phyloP scores from a whole-genome alignment of 2,113 vertebrate species.

The Salvator merianae region DNA sequence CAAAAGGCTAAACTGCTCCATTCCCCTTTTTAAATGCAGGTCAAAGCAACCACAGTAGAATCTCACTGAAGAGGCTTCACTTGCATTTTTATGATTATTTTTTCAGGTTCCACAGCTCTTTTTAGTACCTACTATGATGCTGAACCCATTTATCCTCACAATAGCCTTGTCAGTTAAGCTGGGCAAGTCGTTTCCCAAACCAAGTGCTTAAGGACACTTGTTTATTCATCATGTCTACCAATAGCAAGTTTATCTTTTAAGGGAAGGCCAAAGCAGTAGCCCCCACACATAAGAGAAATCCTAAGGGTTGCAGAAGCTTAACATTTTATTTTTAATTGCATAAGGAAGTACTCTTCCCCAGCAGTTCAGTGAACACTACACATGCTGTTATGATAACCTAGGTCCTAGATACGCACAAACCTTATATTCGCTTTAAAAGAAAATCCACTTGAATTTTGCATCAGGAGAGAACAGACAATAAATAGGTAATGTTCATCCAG shows the following conservation, averaged over 20 bases:
- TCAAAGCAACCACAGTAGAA: conserved; percentile 59
- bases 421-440: too few relatives aligned
- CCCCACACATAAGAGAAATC: not conserved
- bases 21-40: conserved; percentile 70
- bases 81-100: conserved; percentile 49
- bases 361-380: not conserved
- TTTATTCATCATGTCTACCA: not conserved
- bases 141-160: not conserved
- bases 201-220: not conserved
- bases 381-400: not conserved
- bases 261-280: not conserved
- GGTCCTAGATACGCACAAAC: too few relatives aligned
- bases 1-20: conserved; percentile 65
- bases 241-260: not conserved
- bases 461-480: too few relatives aligned
- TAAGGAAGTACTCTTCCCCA: too few relatives aligned
- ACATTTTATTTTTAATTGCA: not conserved
- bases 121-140: not conserved
- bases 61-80: conserved; percentile 57
- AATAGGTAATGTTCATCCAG: not conserved
- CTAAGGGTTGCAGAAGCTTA: not conserved
- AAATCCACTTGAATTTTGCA: too few relatives aligned
- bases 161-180: not conserved
- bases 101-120: not conserved
- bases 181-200: not conserved